Evolutionary conservation across 2,797 vertebrate genomes (phyloP).

Genomic region (Iguana delicatissima): DNA sequence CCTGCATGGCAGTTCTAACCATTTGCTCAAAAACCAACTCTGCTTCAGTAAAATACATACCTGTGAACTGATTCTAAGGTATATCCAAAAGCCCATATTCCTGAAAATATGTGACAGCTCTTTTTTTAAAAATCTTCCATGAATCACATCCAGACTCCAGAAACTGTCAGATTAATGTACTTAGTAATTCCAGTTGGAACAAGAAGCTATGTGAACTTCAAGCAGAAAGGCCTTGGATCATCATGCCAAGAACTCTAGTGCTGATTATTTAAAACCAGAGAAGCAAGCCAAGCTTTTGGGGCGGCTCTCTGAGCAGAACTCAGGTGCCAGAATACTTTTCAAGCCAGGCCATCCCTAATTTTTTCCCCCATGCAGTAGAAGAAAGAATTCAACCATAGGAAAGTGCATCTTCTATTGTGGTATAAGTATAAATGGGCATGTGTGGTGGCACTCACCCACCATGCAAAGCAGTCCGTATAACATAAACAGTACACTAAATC

Average conservation of each 20-base stretch:
- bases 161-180: background rate
- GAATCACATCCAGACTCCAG: background rate
- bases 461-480: background rate
- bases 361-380: background rate
- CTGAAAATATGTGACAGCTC: background rate
- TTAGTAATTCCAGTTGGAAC: background rate
- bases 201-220: background rate
- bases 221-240: background rate
- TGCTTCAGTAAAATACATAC: background rate
- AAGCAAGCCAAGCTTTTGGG: background rate
- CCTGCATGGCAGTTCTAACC: background rate
- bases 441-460: background rate
- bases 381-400: background rate
- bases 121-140: no score
- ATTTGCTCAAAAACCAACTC: background rate
- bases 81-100: background rate
- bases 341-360: background rate
- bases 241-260: background rate
- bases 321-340: background rate
- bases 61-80: background rate
- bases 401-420: background rate
- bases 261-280: background rate
- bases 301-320: background rate
- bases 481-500: background rate
- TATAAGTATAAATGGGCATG: no score